Evolutionary conservation across 23 tunicate genomes (phyloP).

Genomic region (Pegea sp.): DNA sequence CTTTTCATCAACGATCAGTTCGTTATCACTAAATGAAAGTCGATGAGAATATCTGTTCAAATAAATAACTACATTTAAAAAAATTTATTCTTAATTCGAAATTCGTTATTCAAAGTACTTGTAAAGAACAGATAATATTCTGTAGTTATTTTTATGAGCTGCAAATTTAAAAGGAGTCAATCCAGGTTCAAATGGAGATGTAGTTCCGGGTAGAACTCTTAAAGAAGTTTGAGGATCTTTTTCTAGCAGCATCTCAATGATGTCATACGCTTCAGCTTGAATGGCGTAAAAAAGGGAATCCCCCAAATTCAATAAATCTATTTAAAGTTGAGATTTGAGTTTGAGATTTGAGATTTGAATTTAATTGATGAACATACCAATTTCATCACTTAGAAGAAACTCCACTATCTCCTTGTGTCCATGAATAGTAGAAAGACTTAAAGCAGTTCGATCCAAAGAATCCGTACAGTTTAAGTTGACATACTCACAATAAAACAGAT

Average conservation of each 20-base stretch:
- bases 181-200: conserved; percentile 96
- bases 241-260: conserved; percentile 62
- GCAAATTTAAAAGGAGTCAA: conserved; percentile 82
- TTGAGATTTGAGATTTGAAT: no score
- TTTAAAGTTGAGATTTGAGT: not conserved
- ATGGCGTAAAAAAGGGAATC: conserved; percentile 84
- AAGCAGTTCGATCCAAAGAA: conserved; percentile 74
- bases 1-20: conserved; percentile 32
- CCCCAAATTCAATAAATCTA: conserved; percentile 2
- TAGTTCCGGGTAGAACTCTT: conserved; percentile 67
- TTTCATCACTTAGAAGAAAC: conserved; percentile 57
- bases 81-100: not conserved
- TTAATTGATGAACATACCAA: conserved; percentile 41
- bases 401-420: conserved; percentile 44
- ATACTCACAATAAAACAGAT: not conserved
- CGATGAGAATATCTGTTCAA: conserved; percentile 62
- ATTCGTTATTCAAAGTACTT: conserved; percentile 8
- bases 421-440: conserved; percentile 54
- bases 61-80: not conserved
- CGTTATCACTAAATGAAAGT: conserved; percentile 49
- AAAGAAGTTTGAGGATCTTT: conserved; percentile 86
- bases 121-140: conserved; percentile 59
- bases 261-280: conserved; percentile 52
- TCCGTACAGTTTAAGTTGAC: conserved; percentile 77
- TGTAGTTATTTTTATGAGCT: conserved; percentile 85